These are phyloP conservation scores for Tautogolabrus adspersus DNA, from an alignment of 2,113 vertebrate species.

Conservation along the genomic window DNA sequence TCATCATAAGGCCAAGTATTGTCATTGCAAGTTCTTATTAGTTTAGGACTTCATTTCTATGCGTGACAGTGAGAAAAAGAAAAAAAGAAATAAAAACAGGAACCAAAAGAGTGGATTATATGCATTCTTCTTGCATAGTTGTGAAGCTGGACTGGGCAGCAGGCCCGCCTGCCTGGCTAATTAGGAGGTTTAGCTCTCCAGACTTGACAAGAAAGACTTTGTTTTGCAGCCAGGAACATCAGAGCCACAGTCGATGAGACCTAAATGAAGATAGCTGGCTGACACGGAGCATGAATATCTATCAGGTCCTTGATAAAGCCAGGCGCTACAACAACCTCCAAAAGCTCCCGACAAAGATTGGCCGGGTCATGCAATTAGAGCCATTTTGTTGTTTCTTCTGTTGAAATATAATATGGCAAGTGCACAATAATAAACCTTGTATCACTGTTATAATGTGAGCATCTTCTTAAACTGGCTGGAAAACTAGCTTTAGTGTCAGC, in stretches of 20 bases:
- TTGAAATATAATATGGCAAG: conserved; percentile 25
- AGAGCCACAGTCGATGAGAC: conserved; percentile 56
- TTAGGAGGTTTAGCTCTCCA: conserved; percentile 67
- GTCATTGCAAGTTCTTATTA: conserved; percentile 76
- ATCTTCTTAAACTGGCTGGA: conserved; percentile 20
- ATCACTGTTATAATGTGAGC: neutral
- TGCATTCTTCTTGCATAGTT: conserved; percentile 89
- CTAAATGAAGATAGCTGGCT: conserved; percentile 52
- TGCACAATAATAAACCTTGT: neutral
- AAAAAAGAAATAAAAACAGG: conserved; percentile 30
- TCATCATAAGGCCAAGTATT: conserved; percentile 87
- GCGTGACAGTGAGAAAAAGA: conserved; percentile 65
- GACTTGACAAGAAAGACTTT: conserved; percentile 69
- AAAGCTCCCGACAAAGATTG: conserved; percentile 23
- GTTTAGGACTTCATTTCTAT: conserved; percentile 68
- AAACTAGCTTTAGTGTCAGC: conserved; percentile 21
- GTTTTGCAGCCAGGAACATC: conserved; percentile 64
- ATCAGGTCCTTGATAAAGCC: conserved; percentile 28
- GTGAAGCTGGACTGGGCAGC: conserved; percentile 73
- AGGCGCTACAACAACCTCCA: neutral
- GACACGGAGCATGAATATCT: conserved; percentile 44
- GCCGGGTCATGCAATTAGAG: conserved; percentile 31
- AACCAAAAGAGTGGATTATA: conserved; percentile 57
- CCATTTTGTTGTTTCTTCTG: conserved; percentile 18
- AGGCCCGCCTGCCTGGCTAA: conserved; percentile 72